Conservation (phyloP, 2,888 invertebrate genomes). For the Lasioglossum marginatum region DNA sequence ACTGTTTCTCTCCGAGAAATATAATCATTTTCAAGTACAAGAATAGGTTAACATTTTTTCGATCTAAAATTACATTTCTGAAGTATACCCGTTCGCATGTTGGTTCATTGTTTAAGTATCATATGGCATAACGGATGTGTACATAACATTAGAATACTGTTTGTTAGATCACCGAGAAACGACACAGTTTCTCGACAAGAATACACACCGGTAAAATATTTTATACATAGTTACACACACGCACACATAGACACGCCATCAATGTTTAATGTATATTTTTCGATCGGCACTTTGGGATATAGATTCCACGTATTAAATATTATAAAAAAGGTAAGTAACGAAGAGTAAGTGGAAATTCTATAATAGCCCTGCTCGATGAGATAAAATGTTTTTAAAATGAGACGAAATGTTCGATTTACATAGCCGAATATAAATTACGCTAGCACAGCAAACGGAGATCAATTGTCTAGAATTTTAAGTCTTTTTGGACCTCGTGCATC, state of each 20-base stretch:
- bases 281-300: background rate
- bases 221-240: constrained; percentile 23
- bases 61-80: background rate
- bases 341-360: background rate
- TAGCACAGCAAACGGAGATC: background rate
- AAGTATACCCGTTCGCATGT: constrained; percentile 9
- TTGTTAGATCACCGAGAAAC: constrained; percentile 7
- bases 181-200: background rate
- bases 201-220: constrained; percentile 33
- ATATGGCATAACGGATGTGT: background rate
- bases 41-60: background rate
- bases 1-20: background rate
- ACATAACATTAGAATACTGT: constrained; percentile 42
- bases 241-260: constrained; percentile 14
- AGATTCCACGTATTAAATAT: background rate
- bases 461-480: constrained; percentile 81
- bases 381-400: background rate
- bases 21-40: background rate
- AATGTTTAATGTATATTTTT: background rate
- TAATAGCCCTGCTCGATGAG: constrained; percentile 6
- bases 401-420: background rate
- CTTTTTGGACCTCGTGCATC: constrained; percentile 88
- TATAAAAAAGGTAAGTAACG: constrained; percentile 27
- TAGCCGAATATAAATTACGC: background rate
- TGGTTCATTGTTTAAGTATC: constrained; percentile 31